Evolutionary conservation across 30 jellyfish, hydroid and myxozoan genomes (phyloP), one percentile per base, ranked within the genome.

Genomic region (Chironex yamaguchii): DNA sequence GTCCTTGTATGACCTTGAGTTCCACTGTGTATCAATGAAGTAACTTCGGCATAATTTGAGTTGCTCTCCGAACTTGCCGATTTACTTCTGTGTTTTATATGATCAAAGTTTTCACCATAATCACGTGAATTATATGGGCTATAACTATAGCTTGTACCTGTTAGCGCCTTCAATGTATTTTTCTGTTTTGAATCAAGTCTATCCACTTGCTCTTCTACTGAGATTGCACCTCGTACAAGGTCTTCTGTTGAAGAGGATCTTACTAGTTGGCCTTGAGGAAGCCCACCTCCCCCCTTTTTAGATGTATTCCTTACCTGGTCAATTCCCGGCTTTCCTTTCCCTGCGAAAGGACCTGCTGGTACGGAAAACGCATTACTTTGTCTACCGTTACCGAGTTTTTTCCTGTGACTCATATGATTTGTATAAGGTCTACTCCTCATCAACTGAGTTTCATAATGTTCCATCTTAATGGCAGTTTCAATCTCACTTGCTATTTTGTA

Each of bases 401-500:
- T 42, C 17, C 17, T 42, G 17, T 42, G 58, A 42, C 58, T 17
- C 9, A 42, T 42, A 42, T 17, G 9, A 6, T 17, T 9, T 42
- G 58, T 42, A 17, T 17, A 9, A 42, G 58, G 9, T 42, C 17
- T 42, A 17, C 17, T 17, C 17, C 17, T 42, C 17, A 9, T 42
- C 58, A 17, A 42, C 17, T 17, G 58, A 6, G 67, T 76, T 78
- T 88, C 96, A 28, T 69, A 78, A 22, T 74, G 31, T 48, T 88
- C 86, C 0, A 78, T 31, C 23, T 88, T 50, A 1, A 88, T 78
- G 6, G 96, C 97, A 2, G 42, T 25, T 52, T 94, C 93, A 0
- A 94, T 80, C 67, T 94, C 97, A n/a, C 76, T 76, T 14, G 88
- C 89, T 25, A 94, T 94, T 32, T 94, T 89, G n/a, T 86, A 70